phyloP scores from a whole-genome alignment of 2,888 invertebrate genomes.

The Thymelicus lineola region DNA sequence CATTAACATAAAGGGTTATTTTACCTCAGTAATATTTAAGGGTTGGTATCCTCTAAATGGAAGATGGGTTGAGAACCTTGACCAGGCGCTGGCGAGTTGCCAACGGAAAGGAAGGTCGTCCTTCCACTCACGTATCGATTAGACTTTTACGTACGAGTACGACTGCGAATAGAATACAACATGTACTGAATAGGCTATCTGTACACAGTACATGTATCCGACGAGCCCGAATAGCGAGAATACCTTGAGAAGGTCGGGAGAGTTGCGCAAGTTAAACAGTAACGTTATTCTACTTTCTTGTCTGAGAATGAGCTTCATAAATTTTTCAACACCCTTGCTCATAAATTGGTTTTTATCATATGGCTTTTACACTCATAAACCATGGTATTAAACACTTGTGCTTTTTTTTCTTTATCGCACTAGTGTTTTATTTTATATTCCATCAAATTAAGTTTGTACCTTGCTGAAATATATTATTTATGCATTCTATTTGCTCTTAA shows the following conservation, averaged over 20 bases:
- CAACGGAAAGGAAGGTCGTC: constrained; percentile 27
- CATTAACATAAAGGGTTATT: background rate
- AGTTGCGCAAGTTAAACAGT: constrained; percentile 16
- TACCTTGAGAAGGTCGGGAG: constrained; percentile 24
- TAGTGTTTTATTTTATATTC: too few relatives aligned
- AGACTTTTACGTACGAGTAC: constrained; percentile 17
- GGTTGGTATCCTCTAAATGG: constrained; percentile 14
- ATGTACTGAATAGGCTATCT: background rate
- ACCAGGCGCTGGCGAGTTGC: constrained; percentile 36
- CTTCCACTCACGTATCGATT: constrained; percentile 26
- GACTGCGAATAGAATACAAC: constrained; percentile 3
- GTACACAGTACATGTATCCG: background rate
- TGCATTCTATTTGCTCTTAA: too few relatives aligned
- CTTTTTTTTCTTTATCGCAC: too few relatives aligned
- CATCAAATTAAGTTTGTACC: too few relatives aligned
- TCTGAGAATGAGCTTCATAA: constrained; percentile 12
- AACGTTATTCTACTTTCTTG: constrained; percentile 13
- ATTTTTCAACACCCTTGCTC: too few relatives aligned
- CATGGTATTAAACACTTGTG: too few relatives aligned
- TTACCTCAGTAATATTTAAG: background rate
- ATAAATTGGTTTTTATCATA: too few relatives aligned
- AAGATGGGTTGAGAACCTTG: constrained; percentile 20
- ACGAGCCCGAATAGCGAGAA: constrained; percentile 5
- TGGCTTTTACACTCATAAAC: too few relatives aligned
- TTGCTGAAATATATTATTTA: too few relatives aligned